Percentiles rank a stretch among this genome's conserved stretches.
These are phyloP conservation scores for Tetheella fluctuosa DNA, from an alignment of 2,888 invertebrate species.

Conservation along the genomic window DNA sequence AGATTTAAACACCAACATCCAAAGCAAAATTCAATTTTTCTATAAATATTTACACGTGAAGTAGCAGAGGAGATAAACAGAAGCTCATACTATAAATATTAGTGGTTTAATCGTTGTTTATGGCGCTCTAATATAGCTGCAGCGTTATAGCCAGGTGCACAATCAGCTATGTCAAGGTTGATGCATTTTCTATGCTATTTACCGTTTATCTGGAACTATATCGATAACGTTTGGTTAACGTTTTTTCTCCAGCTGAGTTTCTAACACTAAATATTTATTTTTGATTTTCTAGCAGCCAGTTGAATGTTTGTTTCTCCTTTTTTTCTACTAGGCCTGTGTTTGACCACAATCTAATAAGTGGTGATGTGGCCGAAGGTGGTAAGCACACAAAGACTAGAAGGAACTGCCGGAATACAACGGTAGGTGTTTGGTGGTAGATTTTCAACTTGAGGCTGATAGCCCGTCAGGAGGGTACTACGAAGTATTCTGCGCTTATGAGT, in stretches of 20 bases:
- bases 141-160: constrained; percentile 23
- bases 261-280: background rate
- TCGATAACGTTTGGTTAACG: background rate
- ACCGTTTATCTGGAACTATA: constrained; percentile 25
- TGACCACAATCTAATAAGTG: too few species aligned
- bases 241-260: background rate
- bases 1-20: background rate
- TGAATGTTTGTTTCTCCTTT: too few species aligned
- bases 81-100: background rate
- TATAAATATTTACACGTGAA: background rate
- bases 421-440: too few species aligned
- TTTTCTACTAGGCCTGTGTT: too few species aligned
- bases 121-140: constrained; percentile 4
- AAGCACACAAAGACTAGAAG: too few species aligned
- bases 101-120: constrained; percentile 8
- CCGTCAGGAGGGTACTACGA: too few species aligned
- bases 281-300: too few species aligned
- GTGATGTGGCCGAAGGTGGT: too few species aligned
- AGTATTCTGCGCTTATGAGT: too few species aligned
- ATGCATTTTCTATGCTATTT: constrained; percentile 31
- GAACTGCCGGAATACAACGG: too few species aligned
- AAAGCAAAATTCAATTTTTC: background rate
- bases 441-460: too few species aligned
- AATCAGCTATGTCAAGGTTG: constrained; percentile 47
- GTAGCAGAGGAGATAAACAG: background rate